Conservation (phyloP, 2,888 invertebrate genomes). For the Spilarctia lutea region DNA sequence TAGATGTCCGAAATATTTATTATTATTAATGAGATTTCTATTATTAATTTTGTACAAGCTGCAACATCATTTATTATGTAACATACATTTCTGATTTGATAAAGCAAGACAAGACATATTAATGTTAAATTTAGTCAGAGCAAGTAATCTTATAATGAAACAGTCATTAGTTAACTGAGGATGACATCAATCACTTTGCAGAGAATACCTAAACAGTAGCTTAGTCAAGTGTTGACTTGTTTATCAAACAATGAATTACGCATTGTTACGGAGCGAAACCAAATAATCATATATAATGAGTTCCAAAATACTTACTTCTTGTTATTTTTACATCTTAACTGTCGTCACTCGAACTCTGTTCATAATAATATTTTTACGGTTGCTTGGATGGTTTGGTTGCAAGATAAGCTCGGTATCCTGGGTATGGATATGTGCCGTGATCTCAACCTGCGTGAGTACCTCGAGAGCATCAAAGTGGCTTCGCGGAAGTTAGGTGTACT, state of each 20-base stretch:
- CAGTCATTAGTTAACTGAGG: neutral
- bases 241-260: conserved; percentile 4
- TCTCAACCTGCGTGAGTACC: no score
- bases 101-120: neutral
- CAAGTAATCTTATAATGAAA: neutral
- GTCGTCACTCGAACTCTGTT: neutral
- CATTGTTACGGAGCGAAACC: conserved; percentile 3
- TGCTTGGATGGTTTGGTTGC: neutral
- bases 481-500: no score
- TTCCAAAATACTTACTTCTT: neutral
- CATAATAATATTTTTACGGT: neutral
- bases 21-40: neutral
- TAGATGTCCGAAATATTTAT: no score
- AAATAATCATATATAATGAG: neutral
- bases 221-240: neutral
- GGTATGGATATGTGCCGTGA: no score
- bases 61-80: neutral
- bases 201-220: neutral
- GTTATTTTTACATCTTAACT: neutral
- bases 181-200: conserved; percentile 3
- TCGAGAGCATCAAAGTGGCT: no score
- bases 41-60: neutral
- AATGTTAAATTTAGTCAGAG: neutral
- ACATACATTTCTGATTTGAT: conserved; percentile 3
- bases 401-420: no score